Base-by-base conservation (phyloP, 2,888 invertebrate genomes). In the Heliconius erato region DNA sequence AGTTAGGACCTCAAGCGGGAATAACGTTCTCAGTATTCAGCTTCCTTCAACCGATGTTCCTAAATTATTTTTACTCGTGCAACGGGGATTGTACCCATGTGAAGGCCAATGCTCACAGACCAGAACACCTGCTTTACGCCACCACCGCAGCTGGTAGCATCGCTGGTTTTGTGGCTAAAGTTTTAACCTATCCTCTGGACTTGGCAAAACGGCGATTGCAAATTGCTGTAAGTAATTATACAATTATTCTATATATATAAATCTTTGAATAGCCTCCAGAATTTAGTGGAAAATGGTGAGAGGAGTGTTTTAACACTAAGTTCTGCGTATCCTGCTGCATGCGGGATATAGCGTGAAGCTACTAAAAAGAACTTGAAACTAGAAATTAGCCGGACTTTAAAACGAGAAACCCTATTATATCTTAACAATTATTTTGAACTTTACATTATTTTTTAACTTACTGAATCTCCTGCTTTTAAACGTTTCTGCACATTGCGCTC, bases 141-240 rank as follows among this genome's bases (percentile, higher is more conserved):
- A 94, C 92, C 84, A 88, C 91, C 0, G 3, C 97, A 0, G 97
- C 97, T 84, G 98, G 98, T 1, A 96, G 97, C n/a, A 85, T 96
- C 0, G 97, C 98, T 0, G 99, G 98, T 0, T 94, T 98, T 82
- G 89, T 97, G 40, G 97, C 98, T 0, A 99, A 99, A 94, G 97
- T 97, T 0, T 87, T 97, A 4, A 97, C 99, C 0, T 99, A 99
- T 92, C 99, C 99, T 0, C 96, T 99, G 65, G 99, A 99, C 92
- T 95, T 99, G 86, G 96, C 97, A 0, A 98, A 98, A 89, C 98
- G 98, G 89, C 96, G 99, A 74, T 94, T 99, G 88, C 99, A 99
- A 93, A 97, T 99, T 84, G 97, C 97, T 91, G 98, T 95, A 84
- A 88, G 92, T 89, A 71, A 28, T 67, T 67, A 67, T 67, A 63